Conservation (phyloP, 2,113 vertebrate species). For the Hemibagrus wyckioides region DNA sequence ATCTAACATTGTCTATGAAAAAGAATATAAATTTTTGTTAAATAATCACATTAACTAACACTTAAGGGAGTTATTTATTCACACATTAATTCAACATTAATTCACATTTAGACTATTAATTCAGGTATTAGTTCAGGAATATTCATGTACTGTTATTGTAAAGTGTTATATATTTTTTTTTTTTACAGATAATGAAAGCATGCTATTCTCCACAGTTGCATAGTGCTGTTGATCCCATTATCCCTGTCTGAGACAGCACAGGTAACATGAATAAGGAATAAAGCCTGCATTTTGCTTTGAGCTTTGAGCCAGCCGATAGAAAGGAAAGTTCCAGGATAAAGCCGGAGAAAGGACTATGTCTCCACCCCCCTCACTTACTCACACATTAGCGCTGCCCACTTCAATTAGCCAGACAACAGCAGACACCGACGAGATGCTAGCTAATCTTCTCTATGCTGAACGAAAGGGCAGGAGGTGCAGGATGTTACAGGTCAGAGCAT, state of each 20-base stretch:
- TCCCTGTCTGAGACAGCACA: slow-evolving; percentile 5
- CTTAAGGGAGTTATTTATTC: no score
- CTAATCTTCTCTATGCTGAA: slow-evolving; percentile 1
- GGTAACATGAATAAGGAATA: slow-evolving; percentile 4
- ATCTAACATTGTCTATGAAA: no score
- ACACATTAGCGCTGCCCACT: slow-evolving; percentile 43
- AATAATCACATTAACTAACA: no score
- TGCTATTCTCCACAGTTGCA: neutral
- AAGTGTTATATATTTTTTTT: neutral
- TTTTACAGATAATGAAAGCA: neutral
- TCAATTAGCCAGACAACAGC: slow-evolving; percentile 41
- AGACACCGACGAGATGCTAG: neutral
- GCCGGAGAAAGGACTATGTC: neutral
- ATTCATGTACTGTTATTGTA: no score
- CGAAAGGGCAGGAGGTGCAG: slow-evolving; percentile 1
- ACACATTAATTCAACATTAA: no score
- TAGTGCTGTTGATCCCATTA: slow-evolving; percentile 21
- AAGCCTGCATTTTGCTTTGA: neutral
- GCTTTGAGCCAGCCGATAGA: slow-evolving; percentile 31
- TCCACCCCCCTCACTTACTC: neutral
- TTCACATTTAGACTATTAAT: no score
- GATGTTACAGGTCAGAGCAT: slow-evolving; percentile 30
- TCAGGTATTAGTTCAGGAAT: no score
- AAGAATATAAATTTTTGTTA: no score
- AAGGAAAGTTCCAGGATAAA: slow-evolving; percentile 21